Evolutionary conservation across 2,888 invertebrate genomes (phyloP), one percentile per base, ranked within the genome.

Genomic region (Acronicta leporina): DNA sequence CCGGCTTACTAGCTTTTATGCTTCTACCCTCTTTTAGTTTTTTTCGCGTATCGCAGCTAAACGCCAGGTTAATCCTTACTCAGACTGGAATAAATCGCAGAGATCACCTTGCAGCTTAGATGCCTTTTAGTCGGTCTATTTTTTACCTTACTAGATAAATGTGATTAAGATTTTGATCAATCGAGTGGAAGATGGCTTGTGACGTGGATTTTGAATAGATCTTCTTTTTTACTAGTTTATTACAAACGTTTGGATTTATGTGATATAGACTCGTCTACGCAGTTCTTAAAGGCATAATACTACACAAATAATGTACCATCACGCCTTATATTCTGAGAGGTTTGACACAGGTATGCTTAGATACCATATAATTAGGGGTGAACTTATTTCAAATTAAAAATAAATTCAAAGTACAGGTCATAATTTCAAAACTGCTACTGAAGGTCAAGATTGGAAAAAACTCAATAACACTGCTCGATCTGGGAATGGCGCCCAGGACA

Each of bases 21-120:
- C 54, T 53, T 63, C 25, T 49, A 49, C 50, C 65, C 43, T 43
- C 41, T 38, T 65, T 68, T 58, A 13, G 6, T 1, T 64, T 64
- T 74, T 75, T 61, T 43, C 13, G 6, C 63, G 73, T 72, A 59
- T 68, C 48, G 42, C 20, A 41, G 49, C 60, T 73, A 63, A 73
- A 73, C 14, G 47, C 57, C 58, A 74, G 73, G 74, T 76, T 74
- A 74, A 74, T 74, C 77, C 63, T 30, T n/a, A 45, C 50, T 73
- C 57, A 50, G 69, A 44, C 62, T 43, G 38, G 40, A 51, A 66
- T 72, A 76, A 68, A 76, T 73, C 62, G 50, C 33, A 13, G 16
- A 30, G 54, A 51, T 66, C 63, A 47, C 56, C 27, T 55, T 15
- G 41, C 46, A 45, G 60, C 73, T 63, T 61, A 55, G 67, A 38